These are phyloP conservation scores for Drosophila pseudotakahashii DNA, from an alignment of 2,888 invertebrate genomes.

Conservation along the genomic window DNA sequence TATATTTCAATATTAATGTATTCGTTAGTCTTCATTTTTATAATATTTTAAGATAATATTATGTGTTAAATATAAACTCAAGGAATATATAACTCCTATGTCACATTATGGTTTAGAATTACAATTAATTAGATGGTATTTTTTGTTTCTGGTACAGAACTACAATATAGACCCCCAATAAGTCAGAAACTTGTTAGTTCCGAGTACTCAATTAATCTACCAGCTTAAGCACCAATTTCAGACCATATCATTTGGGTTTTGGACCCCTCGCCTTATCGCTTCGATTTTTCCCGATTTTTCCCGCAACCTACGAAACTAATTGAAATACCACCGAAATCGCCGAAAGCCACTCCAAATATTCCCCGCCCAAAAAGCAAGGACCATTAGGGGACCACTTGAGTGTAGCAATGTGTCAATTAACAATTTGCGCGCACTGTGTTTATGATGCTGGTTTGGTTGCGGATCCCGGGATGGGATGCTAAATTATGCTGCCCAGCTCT, in stretches of 20 bases:
- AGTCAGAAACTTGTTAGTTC: background rate
- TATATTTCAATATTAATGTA: too few species aligned
- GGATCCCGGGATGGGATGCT: constrained; percentile 1
- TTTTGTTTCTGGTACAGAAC: too few species aligned
- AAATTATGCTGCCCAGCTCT: constrained; percentile 24
- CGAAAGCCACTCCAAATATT: constrained; percentile 14
- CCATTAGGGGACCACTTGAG: constrained; percentile 50
- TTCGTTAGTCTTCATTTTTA: too few species aligned
- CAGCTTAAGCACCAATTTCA: background rate
- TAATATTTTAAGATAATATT: too few species aligned
- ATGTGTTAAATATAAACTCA: too few species aligned
- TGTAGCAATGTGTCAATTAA: constrained; percentile 72
- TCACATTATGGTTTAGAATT: too few species aligned
- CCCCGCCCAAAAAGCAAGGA: constrained; percentile 17
- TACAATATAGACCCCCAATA: background rate
- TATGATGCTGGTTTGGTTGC: constrained; percentile 47
- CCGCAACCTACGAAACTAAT: constrained; percentile 20
- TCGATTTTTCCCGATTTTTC: constrained; percentile 3
- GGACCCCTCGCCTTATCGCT: background rate
- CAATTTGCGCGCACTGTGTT: constrained; percentile 67
- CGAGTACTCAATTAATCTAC: constrained; percentile 7
- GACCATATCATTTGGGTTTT: background rate
- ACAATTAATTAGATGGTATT: too few species aligned
- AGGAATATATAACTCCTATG: too few species aligned
- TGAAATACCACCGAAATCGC: constrained; percentile 17